A percentile compares a stretch with the other conserved stretches of the same genome.
Evolutionary conservation across 2,113 vertebrate species (phyloP).

Genomic region (Ptilorrhoa leucosticta): DNA sequence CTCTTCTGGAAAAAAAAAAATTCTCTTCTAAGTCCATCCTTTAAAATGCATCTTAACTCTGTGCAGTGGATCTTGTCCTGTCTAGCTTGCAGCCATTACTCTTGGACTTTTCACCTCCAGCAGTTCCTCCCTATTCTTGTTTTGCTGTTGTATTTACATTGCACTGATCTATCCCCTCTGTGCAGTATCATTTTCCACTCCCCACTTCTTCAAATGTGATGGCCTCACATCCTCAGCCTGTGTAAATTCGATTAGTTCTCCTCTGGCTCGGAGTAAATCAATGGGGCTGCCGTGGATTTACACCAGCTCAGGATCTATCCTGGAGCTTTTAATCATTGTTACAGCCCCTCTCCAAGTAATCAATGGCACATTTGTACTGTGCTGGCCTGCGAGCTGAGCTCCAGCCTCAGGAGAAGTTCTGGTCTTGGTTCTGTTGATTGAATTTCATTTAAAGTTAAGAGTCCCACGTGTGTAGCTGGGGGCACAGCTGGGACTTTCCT

Average conservation of each 20-base stretch:
- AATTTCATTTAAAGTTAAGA: background rate
- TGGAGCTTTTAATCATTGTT: slow-evolving; percentile 16
- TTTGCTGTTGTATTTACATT: background rate
- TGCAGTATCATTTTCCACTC: background rate
- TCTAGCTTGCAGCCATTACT: background rate
- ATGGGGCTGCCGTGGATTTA: background rate
- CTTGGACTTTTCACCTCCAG: background rate
- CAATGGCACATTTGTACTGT: background rate
- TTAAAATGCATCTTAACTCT: background rate
- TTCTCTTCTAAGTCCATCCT: background rate
- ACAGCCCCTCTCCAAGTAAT: slow-evolving; percentile 6
- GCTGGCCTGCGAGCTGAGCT: background rate
- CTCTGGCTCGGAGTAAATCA: slow-evolving; percentile 20
- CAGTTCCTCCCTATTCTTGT: background rate
- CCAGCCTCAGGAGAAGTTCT: background rate
- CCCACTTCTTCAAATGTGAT: background rate
- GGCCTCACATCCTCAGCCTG: background rate
- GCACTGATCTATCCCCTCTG: background rate
- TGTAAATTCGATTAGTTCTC: slow-evolving; percentile 11
- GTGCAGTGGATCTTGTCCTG: background rate
- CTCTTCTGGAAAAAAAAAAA: background rate
- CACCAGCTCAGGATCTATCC: slow-evolving; percentile 19
- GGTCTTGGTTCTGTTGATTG: background rate
- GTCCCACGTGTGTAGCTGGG: background rate
- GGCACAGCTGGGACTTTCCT: background rate